phyloP scores from a whole-genome alignment of 2,888 invertebrate genomes.

The Hyalella azteca region DNA sequence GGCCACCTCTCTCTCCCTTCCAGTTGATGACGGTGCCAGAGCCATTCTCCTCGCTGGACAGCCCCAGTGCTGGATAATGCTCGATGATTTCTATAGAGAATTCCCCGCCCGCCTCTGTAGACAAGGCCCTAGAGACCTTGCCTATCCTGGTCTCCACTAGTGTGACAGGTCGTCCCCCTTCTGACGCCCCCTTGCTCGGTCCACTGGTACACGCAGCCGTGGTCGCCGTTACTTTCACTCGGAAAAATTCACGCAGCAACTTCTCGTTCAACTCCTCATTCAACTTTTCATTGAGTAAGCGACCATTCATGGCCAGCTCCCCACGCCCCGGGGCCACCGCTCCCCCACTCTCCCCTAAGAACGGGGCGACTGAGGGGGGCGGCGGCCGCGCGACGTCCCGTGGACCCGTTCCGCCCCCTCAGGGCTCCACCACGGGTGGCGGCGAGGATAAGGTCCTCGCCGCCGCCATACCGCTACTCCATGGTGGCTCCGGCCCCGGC shows the following conservation, averaged over 20 bases:
- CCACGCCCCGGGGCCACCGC: constrained; percentile 58
- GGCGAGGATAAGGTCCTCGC: constrained; percentile 46
- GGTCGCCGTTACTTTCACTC: constrained; percentile 47
- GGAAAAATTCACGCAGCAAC: constrained; percentile 43
- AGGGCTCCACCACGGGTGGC: constrained; percentile 48
- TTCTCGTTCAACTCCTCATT: constrained; percentile 38
- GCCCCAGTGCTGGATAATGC: constrained; percentile 52
- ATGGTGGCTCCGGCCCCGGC: constrained; percentile 45
- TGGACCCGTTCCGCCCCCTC: constrained; percentile 58
- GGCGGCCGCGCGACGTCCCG: constrained; percentile 58
- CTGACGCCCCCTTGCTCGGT: constrained; percentile 40
- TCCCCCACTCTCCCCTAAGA: constrained; percentile 53
- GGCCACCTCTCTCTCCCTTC: constrained; percentile 44
- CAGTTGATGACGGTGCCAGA: constrained; percentile 56
- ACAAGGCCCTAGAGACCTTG: constrained; percentile 50
- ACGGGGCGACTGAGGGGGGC: constrained; percentile 58
- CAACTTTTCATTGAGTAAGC: constrained; percentile 41
- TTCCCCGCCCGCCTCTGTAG: constrained; percentile 52
- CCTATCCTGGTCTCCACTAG: constrained; percentile 50
- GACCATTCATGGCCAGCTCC: constrained; percentile 55
- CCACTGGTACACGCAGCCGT: constrained; percentile 45
- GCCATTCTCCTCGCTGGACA: constrained; percentile 55
- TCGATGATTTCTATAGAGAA: constrained; percentile 56
- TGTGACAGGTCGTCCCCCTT: constrained; percentile 44
- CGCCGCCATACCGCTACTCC: constrained; percentile 44